These are phyloP conservation scores for Acrossocheilus wenchowensis DNA, from an alignment of 2,797 vertebrate genomes.

Conservation along the genomic window DNA sequence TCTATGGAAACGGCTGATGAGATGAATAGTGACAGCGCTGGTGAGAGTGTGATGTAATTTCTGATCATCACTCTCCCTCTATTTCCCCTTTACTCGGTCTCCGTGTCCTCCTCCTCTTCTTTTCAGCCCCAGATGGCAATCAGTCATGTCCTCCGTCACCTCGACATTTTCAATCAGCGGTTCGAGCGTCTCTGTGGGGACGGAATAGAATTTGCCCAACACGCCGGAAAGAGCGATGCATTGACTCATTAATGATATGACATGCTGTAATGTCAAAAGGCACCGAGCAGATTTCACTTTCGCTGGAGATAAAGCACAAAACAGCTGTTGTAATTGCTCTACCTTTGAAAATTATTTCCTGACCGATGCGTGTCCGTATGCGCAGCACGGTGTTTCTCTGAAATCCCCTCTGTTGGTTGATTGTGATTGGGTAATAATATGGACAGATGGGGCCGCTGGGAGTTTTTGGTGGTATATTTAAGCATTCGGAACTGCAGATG, in stretches of 20 bases:
- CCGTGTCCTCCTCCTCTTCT: constrained; percentile 5
- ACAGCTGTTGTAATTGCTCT: constrained; percentile 60
- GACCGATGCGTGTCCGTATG: background rate
- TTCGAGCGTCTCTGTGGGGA: constrained; percentile 46
- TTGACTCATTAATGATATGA: constrained; percentile 58
- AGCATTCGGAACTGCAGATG: constrained; percentile 14
- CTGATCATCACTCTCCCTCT: constrained; percentile 46
- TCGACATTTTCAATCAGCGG: constrained; percentile 55
- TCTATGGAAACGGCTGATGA: constrained; percentile 48
- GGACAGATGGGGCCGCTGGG: constrained; percentile 35
- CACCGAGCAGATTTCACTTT: constrained; percentile 39
- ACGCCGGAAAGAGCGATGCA: constrained; percentile 49
- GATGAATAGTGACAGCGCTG: constrained; percentile 53
- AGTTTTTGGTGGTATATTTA: constrained; percentile 44
- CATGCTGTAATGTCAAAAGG: constrained; percentile 57
- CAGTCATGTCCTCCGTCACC: constrained; percentile 40
- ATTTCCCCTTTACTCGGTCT: constrained; percentile 22
- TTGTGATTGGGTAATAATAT: constrained; percentile 19
- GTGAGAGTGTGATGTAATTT: constrained; percentile 47
- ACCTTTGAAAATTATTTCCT: constrained; percentile 11
- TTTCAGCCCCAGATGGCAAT: constrained; percentile 40
- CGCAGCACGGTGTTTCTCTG: background rate
- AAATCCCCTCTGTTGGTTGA: constrained; percentile 20
- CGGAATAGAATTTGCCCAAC: constrained; percentile 48
- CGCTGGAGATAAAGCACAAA: constrained; percentile 40